Evolutionary conservation across 2,888 invertebrate genomes (phyloP).

Genomic region (Metellina segmentata): DNA sequence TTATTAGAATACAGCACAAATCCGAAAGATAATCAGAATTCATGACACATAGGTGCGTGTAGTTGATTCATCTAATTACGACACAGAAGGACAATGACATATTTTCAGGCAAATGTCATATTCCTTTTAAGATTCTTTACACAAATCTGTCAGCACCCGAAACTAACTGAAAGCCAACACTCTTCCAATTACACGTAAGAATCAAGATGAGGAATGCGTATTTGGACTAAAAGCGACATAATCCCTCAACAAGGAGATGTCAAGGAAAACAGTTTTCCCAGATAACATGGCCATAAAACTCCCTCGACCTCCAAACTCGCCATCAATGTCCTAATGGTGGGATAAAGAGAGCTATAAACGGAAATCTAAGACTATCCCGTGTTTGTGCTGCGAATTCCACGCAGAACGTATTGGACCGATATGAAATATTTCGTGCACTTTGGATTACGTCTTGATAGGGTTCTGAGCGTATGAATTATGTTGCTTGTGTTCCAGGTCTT

Average conservation of each 20-base stretch:
- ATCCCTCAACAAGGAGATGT: neutral
- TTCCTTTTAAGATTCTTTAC: no score
- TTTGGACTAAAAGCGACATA: neutral
- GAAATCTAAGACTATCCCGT: conserved; percentile 36
- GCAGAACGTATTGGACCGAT: neutral
- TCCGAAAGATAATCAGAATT: neutral
- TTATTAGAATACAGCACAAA: neutral
- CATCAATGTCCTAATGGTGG: conserved; percentile 25
- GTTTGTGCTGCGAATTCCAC: conserved; percentile 21
- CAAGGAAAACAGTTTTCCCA: conserved; percentile 1
- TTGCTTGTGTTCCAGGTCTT: neutral
- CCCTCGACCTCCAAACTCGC: neutral
- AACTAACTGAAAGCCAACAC: neutral
- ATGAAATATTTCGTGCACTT: neutral
- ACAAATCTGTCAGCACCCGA: neutral
- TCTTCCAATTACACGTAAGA: neutral
- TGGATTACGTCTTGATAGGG: neutral
- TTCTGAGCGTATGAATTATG: neutral
- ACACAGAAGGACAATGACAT: no score
- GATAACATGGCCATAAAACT: neutral
- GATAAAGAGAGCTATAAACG: conserved; percentile 38
- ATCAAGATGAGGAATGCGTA: neutral
- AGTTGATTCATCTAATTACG: no score
- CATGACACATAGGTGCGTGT: no score
- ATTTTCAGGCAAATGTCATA: no score